phyloP scores from a whole-genome alignment of 1,140 invertebrate species.

The Wasmannia auropunctata region DNA sequence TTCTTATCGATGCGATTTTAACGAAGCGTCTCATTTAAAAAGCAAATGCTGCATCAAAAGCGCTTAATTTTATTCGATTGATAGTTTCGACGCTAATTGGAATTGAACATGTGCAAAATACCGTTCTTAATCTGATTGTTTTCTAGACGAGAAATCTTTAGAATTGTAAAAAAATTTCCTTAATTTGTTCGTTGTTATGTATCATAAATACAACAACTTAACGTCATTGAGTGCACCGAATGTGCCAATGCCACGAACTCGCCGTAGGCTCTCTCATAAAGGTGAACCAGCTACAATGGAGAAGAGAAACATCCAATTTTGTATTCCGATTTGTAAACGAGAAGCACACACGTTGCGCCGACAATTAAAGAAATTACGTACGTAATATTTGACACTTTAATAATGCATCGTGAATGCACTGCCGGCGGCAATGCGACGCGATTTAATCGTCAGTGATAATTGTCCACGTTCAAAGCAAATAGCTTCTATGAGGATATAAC shows the following conservation, averaged over 20 bases:
- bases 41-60: constrained; percentile 43
- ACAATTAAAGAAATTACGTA: constrained; percentile 51
- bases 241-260: constrained; percentile 59
- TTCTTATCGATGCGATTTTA: constrained; percentile 9
- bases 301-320: constrained; percentile 38
- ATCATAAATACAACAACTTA: constrained; percentile 57
- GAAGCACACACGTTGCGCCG: background rate
- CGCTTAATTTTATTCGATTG: constrained; percentile 56
- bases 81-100: constrained; percentile 67
- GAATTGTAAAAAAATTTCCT: constrained; percentile 50
- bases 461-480: constrained; percentile 47
- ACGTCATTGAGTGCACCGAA: constrained; percentile 58
- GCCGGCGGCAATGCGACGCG: constrained; percentile 41
- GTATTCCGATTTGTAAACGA: constrained; percentile 31
- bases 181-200: constrained; percentile 33
- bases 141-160: constrained; percentile 20
- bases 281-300: constrained; percentile 19
- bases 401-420: constrained; percentile 25
- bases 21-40: constrained; percentile 40
- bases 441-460: constrained; percentile 54
- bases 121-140: constrained; percentile 23
- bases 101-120: constrained; percentile 36
- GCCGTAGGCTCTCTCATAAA: constrained; percentile 45
- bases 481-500: constrained; percentile 35
- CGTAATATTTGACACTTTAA: constrained; percentile 58